Evolutionary conservation across 2,113 vertebrate genomes (phyloP).

Genomic region (Cebidichthys violaceus): DNA sequence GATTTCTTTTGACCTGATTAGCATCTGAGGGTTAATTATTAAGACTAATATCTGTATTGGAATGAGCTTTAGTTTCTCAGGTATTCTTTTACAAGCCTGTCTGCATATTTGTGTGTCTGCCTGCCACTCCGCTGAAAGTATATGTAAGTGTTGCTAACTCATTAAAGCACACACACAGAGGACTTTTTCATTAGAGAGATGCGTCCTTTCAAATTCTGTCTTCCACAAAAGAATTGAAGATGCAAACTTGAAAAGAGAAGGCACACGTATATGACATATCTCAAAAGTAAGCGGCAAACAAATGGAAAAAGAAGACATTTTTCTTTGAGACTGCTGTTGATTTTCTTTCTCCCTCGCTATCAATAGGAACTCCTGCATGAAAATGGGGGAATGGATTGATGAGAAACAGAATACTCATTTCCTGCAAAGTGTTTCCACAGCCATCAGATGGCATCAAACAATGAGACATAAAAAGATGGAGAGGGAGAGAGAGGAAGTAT

Average conservation of each 20-base stretch:
- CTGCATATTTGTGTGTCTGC: slow-evolving; percentile 21
- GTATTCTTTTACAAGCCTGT: slow-evolving; percentile 8
- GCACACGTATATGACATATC: slow-evolving; percentile 47
- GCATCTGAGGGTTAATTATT: not conserved
- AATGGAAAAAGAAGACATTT: slow-evolving; percentile 67
- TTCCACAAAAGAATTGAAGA: slow-evolving; percentile 54
- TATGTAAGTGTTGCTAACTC: slow-evolving; percentile 55
- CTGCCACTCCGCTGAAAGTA: slow-evolving; percentile 44
- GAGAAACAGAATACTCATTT: slow-evolving; percentile 66
- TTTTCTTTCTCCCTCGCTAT: slow-evolving; percentile 51
- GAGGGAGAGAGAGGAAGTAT: slow-evolving; percentile 10
- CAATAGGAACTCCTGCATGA: slow-evolving; percentile 55
- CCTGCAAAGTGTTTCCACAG: slow-evolving; percentile 59
- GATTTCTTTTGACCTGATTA: slow-evolving; percentile 27
- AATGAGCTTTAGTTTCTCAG: slow-evolving; percentile 19
- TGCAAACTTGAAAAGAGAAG: slow-evolving; percentile 54
- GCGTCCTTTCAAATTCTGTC: slow-evolving; percentile 56
- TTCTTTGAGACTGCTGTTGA: slow-evolving; percentile 60
- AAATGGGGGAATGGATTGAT: slow-evolving; percentile 65
- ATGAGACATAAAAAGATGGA: slow-evolving; percentile 57
- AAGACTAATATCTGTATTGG: slow-evolving; percentile 2
- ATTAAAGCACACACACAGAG: slow-evolving; percentile 52
- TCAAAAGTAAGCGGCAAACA: slow-evolving; percentile 67
- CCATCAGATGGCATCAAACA: slow-evolving; percentile 66
- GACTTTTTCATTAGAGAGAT: slow-evolving; percentile 49